Base-by-base conservation (phyloP, 2,888 invertebrate genomes). In the Meandrusa payeni region DNA sequence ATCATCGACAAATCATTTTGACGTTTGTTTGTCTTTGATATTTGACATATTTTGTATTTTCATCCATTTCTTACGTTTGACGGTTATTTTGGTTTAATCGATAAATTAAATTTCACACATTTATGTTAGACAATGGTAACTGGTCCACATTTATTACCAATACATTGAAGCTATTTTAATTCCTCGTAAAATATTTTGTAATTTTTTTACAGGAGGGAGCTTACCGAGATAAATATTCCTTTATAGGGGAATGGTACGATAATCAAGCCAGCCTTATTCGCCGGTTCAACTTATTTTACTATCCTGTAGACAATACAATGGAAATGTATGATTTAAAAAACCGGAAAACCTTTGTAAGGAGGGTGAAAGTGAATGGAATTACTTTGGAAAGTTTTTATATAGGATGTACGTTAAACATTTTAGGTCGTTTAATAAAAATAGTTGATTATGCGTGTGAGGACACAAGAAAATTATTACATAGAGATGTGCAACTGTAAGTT, bases 161-260 rank as follows among this genome's bases (percentile, higher is more conserved):
- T 10, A 17, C 5, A 27, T 2, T 6, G n/a, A 5, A 11, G 5
- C 3, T 11, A 1, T 17, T 13, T 4, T 38, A 22, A 15, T 15
- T 31, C 10, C 5, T n/a, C n/a, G n/a, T 9, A 13, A 39, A 22
- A 15, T 10, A 4, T 9, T n/a, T 6, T 2, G 2, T 10, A 12
- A 26, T 44, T 38, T 32, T 17, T 32, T 41, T 37, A 29, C 54
- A 87, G 85, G 86, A 88, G 51, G 88, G 82, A 42, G 81, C 88
- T 27, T 90, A 88, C 58, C 80, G 59, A 43, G 89, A 90, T 42
- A 90, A 88, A 68, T 83, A 89, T 55, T 76, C 89, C 2, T 95
- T 95, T 74, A 73, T 91, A 45, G 94, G 94, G 1, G 96, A 97
- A 82, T 97, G 96, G 96, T 95, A 92, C 66, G 97, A 97, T 69